phyloP scores from a whole-genome alignment of 2,888 invertebrate genomes.

The Polydrusus tereticollis region DNA sequence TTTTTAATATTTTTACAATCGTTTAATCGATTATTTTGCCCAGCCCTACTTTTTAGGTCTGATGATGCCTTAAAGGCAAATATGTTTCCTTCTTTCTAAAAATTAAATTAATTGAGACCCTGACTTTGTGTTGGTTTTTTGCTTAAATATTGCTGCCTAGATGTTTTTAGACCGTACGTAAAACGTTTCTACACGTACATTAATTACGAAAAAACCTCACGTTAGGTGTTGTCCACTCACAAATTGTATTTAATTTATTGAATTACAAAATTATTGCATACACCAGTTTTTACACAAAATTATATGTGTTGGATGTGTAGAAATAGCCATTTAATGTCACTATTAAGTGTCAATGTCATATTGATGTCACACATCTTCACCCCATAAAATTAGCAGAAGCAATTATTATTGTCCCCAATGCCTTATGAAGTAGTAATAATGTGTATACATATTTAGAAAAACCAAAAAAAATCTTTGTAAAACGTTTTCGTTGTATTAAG shows the following conservation, averaged over 20 bases:
- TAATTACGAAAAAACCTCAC: not conserved
- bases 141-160: too few species aligned
- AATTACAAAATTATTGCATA: constrained; percentile 12
- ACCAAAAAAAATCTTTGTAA: constrained; percentile 21
- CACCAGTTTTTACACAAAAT: constrained; percentile 8
- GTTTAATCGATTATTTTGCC: too few species aligned
- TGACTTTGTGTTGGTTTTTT: too few species aligned
- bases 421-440: constrained; percentile 45
- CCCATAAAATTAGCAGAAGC: constrained; percentile 24
- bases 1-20: too few species aligned
- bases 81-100: too few species aligned
- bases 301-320: constrained; percentile 24
- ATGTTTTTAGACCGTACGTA: too few species aligned
- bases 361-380: constrained; percentile 21
- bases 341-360: constrained; percentile 10
- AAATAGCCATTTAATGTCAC: constrained; percentile 27
- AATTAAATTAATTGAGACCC: too few species aligned
- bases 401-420: constrained; percentile 39
- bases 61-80: too few species aligned
- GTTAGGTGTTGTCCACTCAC: not conserved
- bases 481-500: constrained; percentile 1
- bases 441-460: constrained; percentile 34
- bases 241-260: not conserved
- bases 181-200: too few species aligned
- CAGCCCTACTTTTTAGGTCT: too few species aligned